These are phyloP conservation scores for Desoria tigrina DNA, from an alignment of 2,888 invertebrate genomes.

Conservation along the genomic window DNA sequence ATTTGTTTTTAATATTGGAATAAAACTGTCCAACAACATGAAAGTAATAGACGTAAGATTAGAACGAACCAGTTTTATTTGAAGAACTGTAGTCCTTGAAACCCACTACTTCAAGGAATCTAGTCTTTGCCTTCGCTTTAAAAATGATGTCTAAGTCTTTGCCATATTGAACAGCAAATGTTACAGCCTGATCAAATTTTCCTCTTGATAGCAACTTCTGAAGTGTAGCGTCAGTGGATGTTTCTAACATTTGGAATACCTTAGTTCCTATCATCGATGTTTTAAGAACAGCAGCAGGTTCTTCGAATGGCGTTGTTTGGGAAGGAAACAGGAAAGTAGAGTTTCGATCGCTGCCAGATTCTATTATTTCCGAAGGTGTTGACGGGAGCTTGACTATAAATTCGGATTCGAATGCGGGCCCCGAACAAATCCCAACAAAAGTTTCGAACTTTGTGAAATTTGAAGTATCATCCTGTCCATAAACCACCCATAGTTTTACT, in stretches of 20 bases:
- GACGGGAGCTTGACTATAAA: constrained; percentile 39
- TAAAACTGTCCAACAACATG: too few species aligned
- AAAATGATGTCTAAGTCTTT: constrained; percentile 50
- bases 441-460: constrained; percentile 22
- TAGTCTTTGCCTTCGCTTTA: constrained; percentile 46
- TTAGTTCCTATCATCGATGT: constrained; percentile 12
- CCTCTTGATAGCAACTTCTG: constrained; percentile 48
- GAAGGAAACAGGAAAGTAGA: constrained; percentile 31
- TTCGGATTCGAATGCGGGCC: constrained; percentile 34
- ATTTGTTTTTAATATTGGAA: neutral
- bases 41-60: neutral
- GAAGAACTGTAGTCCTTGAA: too few species aligned
- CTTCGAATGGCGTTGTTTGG: constrained; percentile 36
- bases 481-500: constrained; percentile 47
- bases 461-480: neutral
- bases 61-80: too few species aligned
- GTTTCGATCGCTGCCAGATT: neutral
- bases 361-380: neutral
- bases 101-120: constrained; percentile 13
- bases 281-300: constrained; percentile 44
- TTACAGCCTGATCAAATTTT: constrained; percentile 44
- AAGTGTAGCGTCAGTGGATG: constrained; percentile 46
- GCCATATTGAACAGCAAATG: constrained; percentile 37
- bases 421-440: constrained; percentile 40
- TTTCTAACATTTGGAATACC: constrained; percentile 47